These are phyloP conservation scores for Copidosoma aretas DNA, from an alignment of 2,888 invertebrate genomes.

Conservation along the genomic window DNA sequence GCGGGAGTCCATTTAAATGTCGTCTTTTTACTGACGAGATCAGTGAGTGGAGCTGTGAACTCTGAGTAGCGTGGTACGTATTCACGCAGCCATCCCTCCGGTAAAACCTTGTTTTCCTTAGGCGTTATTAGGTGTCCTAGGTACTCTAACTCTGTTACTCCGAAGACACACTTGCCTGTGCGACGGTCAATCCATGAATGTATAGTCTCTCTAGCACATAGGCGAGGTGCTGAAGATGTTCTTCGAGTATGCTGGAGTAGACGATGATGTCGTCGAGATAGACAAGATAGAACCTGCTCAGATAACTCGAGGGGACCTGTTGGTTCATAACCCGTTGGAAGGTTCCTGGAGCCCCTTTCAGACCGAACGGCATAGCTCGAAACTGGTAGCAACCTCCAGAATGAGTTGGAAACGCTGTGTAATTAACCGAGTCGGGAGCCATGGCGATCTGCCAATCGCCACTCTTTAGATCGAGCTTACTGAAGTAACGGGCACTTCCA, in stretches of 20 bases:
- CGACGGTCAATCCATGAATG: background rate
- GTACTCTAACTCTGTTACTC: background rate
- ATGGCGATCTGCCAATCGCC: constrained; percentile 54
- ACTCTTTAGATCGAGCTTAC: background rate
- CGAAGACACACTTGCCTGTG: constrained; percentile 5
- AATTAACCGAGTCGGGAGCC: constrained; percentile 35
- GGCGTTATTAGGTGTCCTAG: background rate
- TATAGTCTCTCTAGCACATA: background rate
- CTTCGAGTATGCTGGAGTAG: constrained; percentile 28
- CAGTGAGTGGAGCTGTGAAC: too few relatives aligned
- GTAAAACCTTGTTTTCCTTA: constrained; percentile 1
- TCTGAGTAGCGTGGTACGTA: too few relatives aligned
- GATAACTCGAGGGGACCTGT: constrained; percentile 39
- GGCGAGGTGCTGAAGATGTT: constrained; percentile 34
- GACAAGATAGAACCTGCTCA: constrained; percentile 34
- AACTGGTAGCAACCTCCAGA: constrained; percentile 49
- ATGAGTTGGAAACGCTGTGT: constrained; percentile 50
- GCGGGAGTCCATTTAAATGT: constrained; percentile 1
- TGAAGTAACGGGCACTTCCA: background rate
- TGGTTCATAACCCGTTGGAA: constrained; percentile 37
- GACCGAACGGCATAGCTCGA: constrained; percentile 48
- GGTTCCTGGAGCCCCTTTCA: constrained; percentile 38
- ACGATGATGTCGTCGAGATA: constrained; percentile 51
- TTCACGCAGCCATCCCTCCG: constrained; percentile 25
- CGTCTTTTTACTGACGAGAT: background rate